phyloP scores from a whole-genome alignment of 2,888 invertebrate species.

The Cataglyphis altisquamis region DNA sequence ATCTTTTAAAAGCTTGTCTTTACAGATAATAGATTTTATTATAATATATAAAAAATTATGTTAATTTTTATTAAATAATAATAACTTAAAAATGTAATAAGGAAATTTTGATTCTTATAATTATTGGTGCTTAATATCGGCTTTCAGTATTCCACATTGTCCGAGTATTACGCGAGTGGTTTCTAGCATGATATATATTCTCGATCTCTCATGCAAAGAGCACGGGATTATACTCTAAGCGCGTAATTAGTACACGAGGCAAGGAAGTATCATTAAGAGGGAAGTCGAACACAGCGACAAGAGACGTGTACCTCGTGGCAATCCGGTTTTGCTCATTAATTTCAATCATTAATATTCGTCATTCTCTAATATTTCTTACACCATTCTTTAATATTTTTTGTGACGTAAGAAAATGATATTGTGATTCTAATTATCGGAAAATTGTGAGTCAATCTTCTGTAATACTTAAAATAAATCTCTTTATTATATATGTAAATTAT shows the following conservation, averaged over 20 bases:
- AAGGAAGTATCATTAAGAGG: slow-evolving; percentile 54
- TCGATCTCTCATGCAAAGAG: slow-evolving; percentile 30
- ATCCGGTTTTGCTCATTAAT: slow-evolving; percentile 48
- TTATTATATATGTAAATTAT: not conserved
- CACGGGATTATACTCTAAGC: slow-evolving; percentile 48
- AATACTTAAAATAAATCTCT: not conserved
- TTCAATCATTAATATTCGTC: slow-evolving; percentile 49
- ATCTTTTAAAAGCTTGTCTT: not conserved
- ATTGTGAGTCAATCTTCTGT: not conserved
- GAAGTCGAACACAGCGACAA: slow-evolving; percentile 48
- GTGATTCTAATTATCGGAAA: slow-evolving; percentile 24
- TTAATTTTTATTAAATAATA: not conserved
- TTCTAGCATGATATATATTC: slow-evolving; percentile 10
- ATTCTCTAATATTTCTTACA: not conserved
- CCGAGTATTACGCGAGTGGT: slow-evolving; percentile 9
- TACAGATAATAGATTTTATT: slow-evolving; percentile 5
- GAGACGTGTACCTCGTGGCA: slow-evolving; percentile 28
- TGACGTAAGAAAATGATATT: not conserved
- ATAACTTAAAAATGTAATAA: not conserved
- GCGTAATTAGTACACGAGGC: slow-evolving; percentile 41
- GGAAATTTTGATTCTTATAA: slow-evolving; percentile 30
- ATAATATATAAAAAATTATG: not conserved
- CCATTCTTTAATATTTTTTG: slow-evolving; percentile 17
- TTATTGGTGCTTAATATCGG: slow-evolving; percentile 14
- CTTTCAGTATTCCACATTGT: slow-evolving; percentile 36